phyloP scores from a whole-genome alignment of 30 jellyfish, hydroid and myxozoan genomes.

The Catostylus mosaicus region DNA sequence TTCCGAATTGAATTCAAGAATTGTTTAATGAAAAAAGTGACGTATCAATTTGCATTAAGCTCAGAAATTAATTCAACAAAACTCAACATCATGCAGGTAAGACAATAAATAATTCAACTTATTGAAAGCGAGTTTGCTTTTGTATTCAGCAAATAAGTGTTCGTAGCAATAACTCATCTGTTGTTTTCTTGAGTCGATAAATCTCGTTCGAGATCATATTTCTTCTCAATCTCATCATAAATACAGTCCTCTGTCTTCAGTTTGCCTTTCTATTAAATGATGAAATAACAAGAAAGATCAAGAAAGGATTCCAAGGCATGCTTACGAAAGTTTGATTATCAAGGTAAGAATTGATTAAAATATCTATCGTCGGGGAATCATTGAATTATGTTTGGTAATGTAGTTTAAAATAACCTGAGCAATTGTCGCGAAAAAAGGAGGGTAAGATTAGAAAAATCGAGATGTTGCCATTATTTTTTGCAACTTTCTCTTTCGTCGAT shows the following conservation, averaged over 20 bases:
- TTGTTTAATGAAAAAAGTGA: background rate
- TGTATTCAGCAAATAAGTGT: background rate
- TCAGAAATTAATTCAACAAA: background rate
- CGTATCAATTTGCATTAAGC: background rate
- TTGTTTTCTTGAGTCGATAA: background rate
- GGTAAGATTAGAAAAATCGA: no score
- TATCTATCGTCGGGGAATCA: no score
- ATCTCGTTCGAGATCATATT: background rate
- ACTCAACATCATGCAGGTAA: background rate
- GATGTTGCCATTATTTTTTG: no score
- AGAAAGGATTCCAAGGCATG: no score
- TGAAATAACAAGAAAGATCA: background rate
- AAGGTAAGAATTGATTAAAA: no score
- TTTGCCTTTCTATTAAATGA: background rate
- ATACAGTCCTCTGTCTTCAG: background rate
- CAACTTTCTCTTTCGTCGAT: no score
- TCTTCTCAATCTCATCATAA: background rate
- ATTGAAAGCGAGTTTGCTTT: constrained; percentile 1
- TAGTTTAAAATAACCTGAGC: no score
- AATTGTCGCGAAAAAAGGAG: no score
- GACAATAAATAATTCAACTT: background rate
- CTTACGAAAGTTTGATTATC: no score
- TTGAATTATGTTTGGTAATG: no score
- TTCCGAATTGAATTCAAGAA: background rate
- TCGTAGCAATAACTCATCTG: background rate